These are phyloP conservation scores for Agonum fuliginosum DNA, from an alignment of 2,888 invertebrate genomes.

Conservation along the genomic window DNA sequence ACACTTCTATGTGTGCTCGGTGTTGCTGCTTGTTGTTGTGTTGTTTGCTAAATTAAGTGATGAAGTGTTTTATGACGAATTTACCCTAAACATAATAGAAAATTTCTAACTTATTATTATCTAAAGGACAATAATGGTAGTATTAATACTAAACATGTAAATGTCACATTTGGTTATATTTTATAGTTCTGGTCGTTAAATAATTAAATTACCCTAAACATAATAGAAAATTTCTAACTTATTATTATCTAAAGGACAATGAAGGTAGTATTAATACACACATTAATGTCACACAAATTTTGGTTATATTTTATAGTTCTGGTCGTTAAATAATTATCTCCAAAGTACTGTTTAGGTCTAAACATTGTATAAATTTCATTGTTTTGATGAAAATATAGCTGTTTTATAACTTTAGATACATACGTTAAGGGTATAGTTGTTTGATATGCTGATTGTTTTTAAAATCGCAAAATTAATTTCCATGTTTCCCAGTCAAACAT, in stretches of 20 bases:
- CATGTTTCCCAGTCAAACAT: too few species aligned
- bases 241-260: too few species aligned
- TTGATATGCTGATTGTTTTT: too few species aligned
- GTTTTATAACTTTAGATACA: too few species aligned
- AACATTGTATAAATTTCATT: too few species aligned
- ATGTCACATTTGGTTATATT: background rate
- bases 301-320: background rate
- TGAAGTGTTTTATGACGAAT: slow-evolving; percentile 13
- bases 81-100: background rate
- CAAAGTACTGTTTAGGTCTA: background rate
- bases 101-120: background rate
- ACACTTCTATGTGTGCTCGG: slow-evolving; percentile 4
- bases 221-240: background rate
- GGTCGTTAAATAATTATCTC: background rate
- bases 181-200: slow-evolving; percentile 6
- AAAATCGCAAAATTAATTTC: too few species aligned
- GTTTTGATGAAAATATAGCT: too few species aligned
- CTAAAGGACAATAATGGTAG: too few species aligned
- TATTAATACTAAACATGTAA: too few species aligned
- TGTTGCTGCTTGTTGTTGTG: background rate
- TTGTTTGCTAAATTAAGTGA: background rate
- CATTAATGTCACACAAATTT: slow-evolving; percentile 14
- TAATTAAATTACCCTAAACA: slow-evolving; percentile 8
- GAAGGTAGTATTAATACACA: too few species aligned
- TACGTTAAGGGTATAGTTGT: too few species aligned